phyloP scores from a whole-genome alignment of 2,888 invertebrate species.

The Junonia oenone region DNA sequence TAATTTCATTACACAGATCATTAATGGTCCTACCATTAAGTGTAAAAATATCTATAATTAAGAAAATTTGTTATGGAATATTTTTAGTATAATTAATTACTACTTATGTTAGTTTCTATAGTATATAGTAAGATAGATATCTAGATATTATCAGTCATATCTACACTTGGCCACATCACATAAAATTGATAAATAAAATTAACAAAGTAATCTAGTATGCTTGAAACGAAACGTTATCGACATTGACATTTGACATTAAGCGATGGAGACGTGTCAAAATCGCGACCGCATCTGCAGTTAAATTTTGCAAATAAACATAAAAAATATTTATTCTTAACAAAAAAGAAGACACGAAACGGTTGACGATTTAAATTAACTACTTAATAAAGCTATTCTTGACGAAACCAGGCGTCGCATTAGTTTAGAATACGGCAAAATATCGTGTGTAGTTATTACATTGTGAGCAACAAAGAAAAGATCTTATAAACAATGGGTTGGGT shows the following conservation, averaged over 20 bases:
- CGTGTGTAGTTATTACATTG: not conserved
- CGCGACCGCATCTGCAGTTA: conserved; percentile 19
- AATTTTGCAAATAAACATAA: conserved; percentile 15
- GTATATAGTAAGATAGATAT: too few species aligned
- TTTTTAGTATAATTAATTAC: too few species aligned
- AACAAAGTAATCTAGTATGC: not conserved
- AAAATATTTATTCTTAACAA: not conserved
- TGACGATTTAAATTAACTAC: not conserved
- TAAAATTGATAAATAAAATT: too few species aligned
- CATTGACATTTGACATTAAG: conserved; percentile 25
- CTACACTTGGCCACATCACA: too few species aligned
- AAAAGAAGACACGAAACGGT: not conserved
- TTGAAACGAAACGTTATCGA: conserved; percentile 9
- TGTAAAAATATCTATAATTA: too few species aligned
- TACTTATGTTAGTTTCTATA: too few species aligned
- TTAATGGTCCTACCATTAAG: too few species aligned
- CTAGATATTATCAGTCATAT: too few species aligned
- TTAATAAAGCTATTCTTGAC: not conserved
- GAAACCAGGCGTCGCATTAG: not conserved
- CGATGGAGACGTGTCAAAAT: conserved; percentile 30
- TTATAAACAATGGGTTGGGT: conserved; percentile 39
- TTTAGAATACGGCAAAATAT: conserved; percentile 1
- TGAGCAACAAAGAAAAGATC: not conserved
- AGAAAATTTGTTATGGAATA: too few species aligned
- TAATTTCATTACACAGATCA: too few species aligned